These are phyloP conservation scores for Sebastes iracundus DNA, from an alignment of 2,797 vertebrate genomes.

Conservation along the genomic window DNA sequence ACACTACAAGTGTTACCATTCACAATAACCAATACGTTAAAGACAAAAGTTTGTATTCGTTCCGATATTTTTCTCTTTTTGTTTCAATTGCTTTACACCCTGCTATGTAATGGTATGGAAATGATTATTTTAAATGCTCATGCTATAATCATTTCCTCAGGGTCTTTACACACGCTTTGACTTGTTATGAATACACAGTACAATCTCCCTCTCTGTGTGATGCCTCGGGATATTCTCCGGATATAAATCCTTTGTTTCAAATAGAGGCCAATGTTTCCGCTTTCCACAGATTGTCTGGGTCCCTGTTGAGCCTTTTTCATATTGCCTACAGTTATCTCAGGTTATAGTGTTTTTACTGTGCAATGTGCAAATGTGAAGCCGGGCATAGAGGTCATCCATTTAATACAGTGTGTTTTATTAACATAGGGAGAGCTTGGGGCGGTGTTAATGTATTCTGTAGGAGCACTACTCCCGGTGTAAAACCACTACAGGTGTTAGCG, in stretches of 20 bases:
- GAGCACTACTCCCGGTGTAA: slow-evolving; percentile 2
- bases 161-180: slow-evolving; percentile 32
- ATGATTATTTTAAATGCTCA: slow-evolving; percentile 32
- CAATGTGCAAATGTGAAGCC: slow-evolving; percentile 5
- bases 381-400: slow-evolving; percentile 24
- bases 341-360: neutral
- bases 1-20: neutral
- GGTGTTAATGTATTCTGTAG: slow-evolving; percentile 20
- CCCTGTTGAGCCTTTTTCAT: slow-evolving; percentile 22
- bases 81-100: slow-evolving; percentile 3
- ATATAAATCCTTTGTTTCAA: slow-evolving; percentile 49
- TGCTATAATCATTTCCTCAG: slow-evolving; percentile 48
- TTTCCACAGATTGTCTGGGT: slow-evolving; percentile 44
- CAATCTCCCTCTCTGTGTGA: slow-evolving; percentile 17
- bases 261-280: slow-evolving; percentile 45
- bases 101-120: slow-evolving; percentile 20
- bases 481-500: slow-evolving; percentile 30
- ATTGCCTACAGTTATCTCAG: slow-evolving; percentile 38
- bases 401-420: slow-evolving; percentile 43
- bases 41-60: slow-evolving; percentile 15
- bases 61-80: neutral
- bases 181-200: slow-evolving; percentile 37
- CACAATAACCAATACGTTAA: neutral
- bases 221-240: slow-evolving; percentile 48
- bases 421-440: slow-evolving; percentile 20